phyloP scores from a whole-genome alignment of 2,113 vertebrate genomes.

The Passer domesticus region DNA sequence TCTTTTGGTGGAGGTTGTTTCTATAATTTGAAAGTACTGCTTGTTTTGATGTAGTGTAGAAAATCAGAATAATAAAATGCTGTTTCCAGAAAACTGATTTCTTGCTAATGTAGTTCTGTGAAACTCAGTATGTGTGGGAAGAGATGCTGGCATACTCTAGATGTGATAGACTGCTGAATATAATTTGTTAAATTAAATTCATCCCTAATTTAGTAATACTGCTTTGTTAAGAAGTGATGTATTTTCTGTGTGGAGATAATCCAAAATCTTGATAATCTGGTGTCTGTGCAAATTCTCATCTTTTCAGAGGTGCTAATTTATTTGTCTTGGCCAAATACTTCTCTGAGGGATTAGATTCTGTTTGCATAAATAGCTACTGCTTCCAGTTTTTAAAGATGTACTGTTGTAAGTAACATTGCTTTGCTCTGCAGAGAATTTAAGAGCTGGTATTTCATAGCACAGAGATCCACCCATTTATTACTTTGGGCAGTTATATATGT shows the following conservation, averaged over 20 bases:
- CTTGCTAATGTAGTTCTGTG: neutral
- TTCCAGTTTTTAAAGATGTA: neutral
- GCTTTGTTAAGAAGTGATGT: neutral
- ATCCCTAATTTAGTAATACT: neutral
- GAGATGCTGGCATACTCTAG: constrained; percentile 18
- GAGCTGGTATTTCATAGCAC: neutral
- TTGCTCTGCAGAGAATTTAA: neutral
- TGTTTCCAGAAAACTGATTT: neutral
- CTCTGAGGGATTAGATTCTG: neutral
- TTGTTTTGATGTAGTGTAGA: neutral
- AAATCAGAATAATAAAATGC: neutral
- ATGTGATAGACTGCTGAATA: constrained; percentile 43
- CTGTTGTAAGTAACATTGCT: neutral
- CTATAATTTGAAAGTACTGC: neutral
- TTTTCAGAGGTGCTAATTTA: neutral
- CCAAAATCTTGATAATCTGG: neutral
- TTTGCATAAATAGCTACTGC: neutral
- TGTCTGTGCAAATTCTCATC: neutral
- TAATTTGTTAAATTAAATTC: constrained; percentile 23
- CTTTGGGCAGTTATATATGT: neutral
- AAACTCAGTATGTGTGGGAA: constrained; percentile 15
- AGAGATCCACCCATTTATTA: neutral
- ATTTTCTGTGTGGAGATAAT: neutral
- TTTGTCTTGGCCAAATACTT: neutral
- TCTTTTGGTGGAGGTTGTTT: neutral